phyloP scores from a whole-genome alignment of 2,888 invertebrate genomes.

The Oligia strigilis region DNA sequence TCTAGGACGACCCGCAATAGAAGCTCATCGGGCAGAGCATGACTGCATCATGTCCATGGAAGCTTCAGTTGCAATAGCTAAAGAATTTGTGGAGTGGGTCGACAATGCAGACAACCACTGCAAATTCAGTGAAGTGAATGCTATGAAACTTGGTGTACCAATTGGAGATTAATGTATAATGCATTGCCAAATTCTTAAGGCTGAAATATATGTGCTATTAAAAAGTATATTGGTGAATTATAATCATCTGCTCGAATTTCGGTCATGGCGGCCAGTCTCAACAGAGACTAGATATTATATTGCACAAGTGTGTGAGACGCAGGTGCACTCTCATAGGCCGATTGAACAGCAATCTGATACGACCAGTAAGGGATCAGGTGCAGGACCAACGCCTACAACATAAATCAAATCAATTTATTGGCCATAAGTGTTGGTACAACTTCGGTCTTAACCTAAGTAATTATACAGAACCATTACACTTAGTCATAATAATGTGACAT shows the following conservation, averaged over 20 bases:
- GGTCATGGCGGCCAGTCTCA: too few relatives aligned
- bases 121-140: conserved; percentile 76
- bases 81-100: conserved; percentile 91
- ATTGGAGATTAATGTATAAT: conserved; percentile 59
- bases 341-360: too few relatives aligned
- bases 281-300: too few relatives aligned
- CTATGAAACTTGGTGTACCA: conserved; percentile 80
- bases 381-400: background rate
- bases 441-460: too few relatives aligned
- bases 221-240: background rate
- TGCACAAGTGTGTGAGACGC: too few relatives aligned
- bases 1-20: conserved; percentile 80
- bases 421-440: too few relatives aligned
- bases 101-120: conserved; percentile 73
- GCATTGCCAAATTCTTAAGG: background rate
- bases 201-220: background rate
- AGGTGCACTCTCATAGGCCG: too few relatives aligned
- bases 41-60: conserved; percentile 92
- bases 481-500: too few relatives aligned
- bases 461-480: too few relatives aligned
- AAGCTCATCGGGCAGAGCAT: conserved; percentile 92
- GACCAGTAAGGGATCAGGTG: too few relatives aligned
- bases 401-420: too few relatives aligned
- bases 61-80: conserved; percentile 89
- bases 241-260: background rate